Evolutionary conservation across 2,113 vertebrate species (phyloP).

Genomic region (Tor tambroides): DNA sequence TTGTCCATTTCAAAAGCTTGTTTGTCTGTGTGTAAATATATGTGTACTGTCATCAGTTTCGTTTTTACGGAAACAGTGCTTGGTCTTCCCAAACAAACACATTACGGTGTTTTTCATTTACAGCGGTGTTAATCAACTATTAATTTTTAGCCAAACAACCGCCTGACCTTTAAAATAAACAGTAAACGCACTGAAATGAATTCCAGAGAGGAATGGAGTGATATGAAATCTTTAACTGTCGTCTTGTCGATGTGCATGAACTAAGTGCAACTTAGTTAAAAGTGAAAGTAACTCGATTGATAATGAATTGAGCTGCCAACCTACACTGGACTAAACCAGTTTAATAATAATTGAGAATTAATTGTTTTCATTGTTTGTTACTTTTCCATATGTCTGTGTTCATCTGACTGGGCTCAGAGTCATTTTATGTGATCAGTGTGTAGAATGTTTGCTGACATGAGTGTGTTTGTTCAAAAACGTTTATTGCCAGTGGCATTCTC

Average conservation of each 20-base stretch:
- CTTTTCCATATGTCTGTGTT: not conserved
- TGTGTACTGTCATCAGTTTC: constrained; percentile 38
- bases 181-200: not conserved
- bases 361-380: not conserved
- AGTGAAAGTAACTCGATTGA: not conserved
- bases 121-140: not conserved
- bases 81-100: not conserved
- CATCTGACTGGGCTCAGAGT: too few relatives aligned
- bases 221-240: not conserved
- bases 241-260: not conserved
- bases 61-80: not conserved
- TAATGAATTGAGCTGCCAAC: not conserved
- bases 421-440: not conserved
- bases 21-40: not conserved
- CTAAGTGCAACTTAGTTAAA: not conserved
- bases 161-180: not conserved
- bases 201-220: too few relatives aligned
- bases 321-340: not conserved
- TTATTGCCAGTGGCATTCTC: not conserved
- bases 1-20: not conserved
- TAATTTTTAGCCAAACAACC: not conserved
- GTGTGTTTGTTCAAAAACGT: not conserved
- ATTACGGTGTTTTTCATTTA: not conserved
- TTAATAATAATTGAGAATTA: not conserved
- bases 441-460: not conserved